Evolutionary conservation across 2,888 invertebrate species (phyloP), one percentile per base, ranked within the genome.

Genomic region (Nymphalis c-album): DNA sequence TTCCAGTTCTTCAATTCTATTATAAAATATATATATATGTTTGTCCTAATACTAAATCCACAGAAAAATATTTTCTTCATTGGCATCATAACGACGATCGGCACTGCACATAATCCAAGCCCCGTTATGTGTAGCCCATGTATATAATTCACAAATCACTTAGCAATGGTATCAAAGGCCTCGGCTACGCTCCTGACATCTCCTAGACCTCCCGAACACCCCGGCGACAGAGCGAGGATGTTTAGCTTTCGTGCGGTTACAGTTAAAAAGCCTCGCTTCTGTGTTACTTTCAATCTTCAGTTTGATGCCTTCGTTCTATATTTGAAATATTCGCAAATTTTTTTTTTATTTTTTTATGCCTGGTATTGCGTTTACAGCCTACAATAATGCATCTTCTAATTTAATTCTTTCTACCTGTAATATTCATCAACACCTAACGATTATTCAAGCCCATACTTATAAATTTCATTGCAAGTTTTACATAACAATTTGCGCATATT

Each of bases 151-250:
- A 65, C 65, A 70, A 71, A 71, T 71, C 71, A 73, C 72, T 72
- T 70, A 79, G 79, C 81, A 83, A 83, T 84, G 82, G 83, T 73
- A 81, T 83, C 79, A 75, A 78, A 76, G 75, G 85, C 88, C 86
- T 71, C 85, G 90, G 76, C 83, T 92, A 92, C 92, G 92, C 92
- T 85, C 91, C 92, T 92, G 92, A 85, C 78, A 76, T 90, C 90
- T 90, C 90, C 91, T 85, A 82, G 88, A 88, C 90, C 90, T 84
- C 82, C 10, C 57, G 68, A 87, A 87, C 92, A 91, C 91, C 92
- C 92, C 91, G 90, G 90, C 80, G 80, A 88, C 91, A 91, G 90
- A 87, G 88, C 89, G 91, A 90, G 90, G 76, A 79, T 75, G 78
- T 83, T 84, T 81, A 81, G 67, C 77, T 66, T 40, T 18, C 17